Evolutionary conservation across 2,797 vertebrate genomes (phyloP).

Genomic region (Paramormyrops hopkinsi): DNA sequence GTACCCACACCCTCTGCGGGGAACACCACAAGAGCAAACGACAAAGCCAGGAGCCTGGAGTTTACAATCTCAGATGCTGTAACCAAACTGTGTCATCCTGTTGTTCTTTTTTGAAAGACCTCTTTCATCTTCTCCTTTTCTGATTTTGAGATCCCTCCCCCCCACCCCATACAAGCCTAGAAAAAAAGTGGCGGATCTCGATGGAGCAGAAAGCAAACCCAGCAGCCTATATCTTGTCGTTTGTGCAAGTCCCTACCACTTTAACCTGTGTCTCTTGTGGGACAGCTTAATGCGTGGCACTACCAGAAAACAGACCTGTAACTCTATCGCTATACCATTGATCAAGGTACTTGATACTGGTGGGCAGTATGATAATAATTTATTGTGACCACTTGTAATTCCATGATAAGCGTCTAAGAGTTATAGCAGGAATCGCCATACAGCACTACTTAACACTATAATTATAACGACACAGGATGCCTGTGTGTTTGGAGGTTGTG

Average conservation of each 20-base stretch:
- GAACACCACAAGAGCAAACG: neutral
- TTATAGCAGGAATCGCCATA: neutral
- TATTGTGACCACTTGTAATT: neutral
- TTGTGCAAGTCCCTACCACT: neutral
- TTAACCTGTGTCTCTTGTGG: neutral
- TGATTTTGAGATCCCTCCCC: neutral
- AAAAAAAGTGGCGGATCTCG: neutral
- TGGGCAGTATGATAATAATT: neutral
- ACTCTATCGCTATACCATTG: neutral
- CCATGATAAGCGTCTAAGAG: neutral
- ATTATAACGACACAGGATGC: neutral
- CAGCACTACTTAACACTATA: neutral
- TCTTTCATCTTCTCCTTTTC: neutral
- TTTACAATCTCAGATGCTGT: constrained; percentile 7
- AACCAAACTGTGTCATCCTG: neutral
- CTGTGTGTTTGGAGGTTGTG: neutral
- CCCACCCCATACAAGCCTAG: neutral
- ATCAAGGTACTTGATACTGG: neutral
- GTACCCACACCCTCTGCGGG: neutral
- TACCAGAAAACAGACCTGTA: neutral
- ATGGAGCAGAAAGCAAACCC: neutral
- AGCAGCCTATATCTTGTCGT: no score
- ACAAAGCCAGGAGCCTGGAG: neutral
- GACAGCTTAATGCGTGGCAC: neutral
- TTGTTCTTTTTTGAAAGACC: neutral